Conservation (phyloP, 2,888 invertebrate genomes). For the Chelonus formosanus region DNA sequence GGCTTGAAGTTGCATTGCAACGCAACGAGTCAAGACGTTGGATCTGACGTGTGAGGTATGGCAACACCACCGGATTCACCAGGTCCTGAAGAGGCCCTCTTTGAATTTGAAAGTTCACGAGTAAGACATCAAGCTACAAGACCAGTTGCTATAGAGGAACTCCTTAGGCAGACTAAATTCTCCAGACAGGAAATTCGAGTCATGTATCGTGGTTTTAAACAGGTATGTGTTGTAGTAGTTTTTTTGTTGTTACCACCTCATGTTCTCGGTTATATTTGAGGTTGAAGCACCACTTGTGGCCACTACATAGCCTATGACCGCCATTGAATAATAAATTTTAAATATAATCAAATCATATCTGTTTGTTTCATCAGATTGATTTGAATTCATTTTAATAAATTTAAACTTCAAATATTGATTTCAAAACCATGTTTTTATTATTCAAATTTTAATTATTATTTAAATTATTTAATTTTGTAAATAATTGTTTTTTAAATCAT, state of each 20-base stretch:
- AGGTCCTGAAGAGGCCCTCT: constrained; percentile 82
- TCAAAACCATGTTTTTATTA: too few relatives aligned
- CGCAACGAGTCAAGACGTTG: background rate
- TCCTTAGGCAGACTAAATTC: constrained; percentile 94
- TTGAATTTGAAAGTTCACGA: constrained; percentile 83
- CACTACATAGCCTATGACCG: too few relatives aligned
- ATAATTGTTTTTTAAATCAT: too few relatives aligned
- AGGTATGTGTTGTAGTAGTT: constrained; percentile 69
- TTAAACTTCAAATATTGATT: too few relatives aligned
- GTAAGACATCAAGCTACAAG: constrained; percentile 77
- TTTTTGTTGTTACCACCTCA: background rate
- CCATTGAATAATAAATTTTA: too few relatives aligned
- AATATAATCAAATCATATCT: too few relatives aligned
- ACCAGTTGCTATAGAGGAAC: constrained; percentile 87
- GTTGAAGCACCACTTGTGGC: too few relatives aligned
- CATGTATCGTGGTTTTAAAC: constrained; percentile 98
- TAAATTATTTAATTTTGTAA: too few relatives aligned
- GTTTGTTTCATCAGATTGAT: too few relatives aligned
- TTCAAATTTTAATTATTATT: too few relatives aligned
- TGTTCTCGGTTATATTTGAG: too few relatives aligned
- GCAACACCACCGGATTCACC: constrained; percentile 88
- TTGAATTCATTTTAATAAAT: too few relatives aligned
- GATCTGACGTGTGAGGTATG: constrained; percentile 66
- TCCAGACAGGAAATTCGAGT: constrained; percentile 94
- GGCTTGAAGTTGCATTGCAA: constrained; percentile 19